Conservation (phyloP, 2,888 invertebrate species). For the Leucophora obtusa region DNA sequence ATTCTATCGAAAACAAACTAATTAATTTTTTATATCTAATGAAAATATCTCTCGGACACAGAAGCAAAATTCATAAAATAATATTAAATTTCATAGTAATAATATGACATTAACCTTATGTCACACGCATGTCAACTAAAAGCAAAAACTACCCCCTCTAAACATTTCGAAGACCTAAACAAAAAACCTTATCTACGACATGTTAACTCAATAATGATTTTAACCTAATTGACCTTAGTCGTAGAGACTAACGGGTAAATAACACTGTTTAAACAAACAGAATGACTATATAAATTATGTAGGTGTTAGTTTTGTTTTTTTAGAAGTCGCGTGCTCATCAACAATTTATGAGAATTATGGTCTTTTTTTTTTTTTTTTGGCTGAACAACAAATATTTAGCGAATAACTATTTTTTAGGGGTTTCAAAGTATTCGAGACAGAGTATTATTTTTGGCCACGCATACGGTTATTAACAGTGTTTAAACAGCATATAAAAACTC, state of each 20-base stretch:
- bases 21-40: slow-evolving; percentile 1
- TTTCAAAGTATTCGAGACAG: neutral
- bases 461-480: slow-evolving; percentile 66
- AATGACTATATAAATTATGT: slow-evolving; percentile 13
- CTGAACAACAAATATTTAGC: slow-evolving; percentile 10
- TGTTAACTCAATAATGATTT: slow-evolving; percentile 56
- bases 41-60: neutral
- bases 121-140: slow-evolving; percentile 64
- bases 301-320: slow-evolving; percentile 38
- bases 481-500: slow-evolving; percentile 65
- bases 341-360: slow-evolving; percentile 61
- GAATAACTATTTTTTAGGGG: slow-evolving; percentile 13
- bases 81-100: neutral
- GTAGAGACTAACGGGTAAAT: slow-evolving; percentile 40
- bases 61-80: too few species aligned
- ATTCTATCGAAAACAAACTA: neutral
- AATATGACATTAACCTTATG: slow-evolving; percentile 59
- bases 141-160: slow-evolving; percentile 5
- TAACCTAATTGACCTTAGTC: slow-evolving; percentile 64
- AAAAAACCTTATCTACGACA: slow-evolving; percentile 32
- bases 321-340: slow-evolving; percentile 65
- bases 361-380: slow-evolving; percentile 8
- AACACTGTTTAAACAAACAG: slow-evolving; percentile 30
- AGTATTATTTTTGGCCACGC: slow-evolving; percentile 29
- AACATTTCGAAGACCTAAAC: neutral